These are phyloP conservation scores for Ctenopoma multispine DNA, from an alignment of 2,797 vertebrate species.

Conservation along the genomic window DNA sequence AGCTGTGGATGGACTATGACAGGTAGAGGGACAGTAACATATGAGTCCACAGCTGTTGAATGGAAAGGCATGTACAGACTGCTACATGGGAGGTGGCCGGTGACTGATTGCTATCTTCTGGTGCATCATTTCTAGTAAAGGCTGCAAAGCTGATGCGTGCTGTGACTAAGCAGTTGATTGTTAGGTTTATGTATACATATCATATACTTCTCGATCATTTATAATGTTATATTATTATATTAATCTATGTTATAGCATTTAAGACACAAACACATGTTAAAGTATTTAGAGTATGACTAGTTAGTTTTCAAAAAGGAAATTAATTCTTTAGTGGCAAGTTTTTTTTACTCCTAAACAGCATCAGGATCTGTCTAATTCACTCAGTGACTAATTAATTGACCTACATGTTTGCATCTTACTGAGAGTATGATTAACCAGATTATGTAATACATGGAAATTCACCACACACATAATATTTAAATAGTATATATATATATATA, in stretches of 20 bases:
- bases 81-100: conserved; percentile 58
- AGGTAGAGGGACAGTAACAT: conserved; percentile 73
- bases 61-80: conserved; percentile 47
- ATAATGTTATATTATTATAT: no score
- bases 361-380: not conserved
- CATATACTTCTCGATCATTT: not conserved
- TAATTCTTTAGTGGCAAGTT: no score
- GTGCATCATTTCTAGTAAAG: conserved; percentile 45
- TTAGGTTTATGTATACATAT: conserved; percentile 18
- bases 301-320: not conserved
- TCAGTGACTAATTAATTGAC: not conserved
- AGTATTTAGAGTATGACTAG: not conserved
- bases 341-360: not conserved
- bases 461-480: not conserved
- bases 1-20: conserved; percentile 68
- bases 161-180: conserved; percentile 4
- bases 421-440: no score
- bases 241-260: not conserved
- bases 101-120: conserved; percentile 69
- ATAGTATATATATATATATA: not conserved
- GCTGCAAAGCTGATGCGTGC: conserved; percentile 16
- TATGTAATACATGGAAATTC: not conserved
- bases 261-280: not conserved
- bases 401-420: no score
- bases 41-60: conserved; percentile 70